These are phyloP conservation scores for Operophtera brumata DNA, from an alignment of 2,888 invertebrate genomes.

Conservation along the genomic window DNA sequence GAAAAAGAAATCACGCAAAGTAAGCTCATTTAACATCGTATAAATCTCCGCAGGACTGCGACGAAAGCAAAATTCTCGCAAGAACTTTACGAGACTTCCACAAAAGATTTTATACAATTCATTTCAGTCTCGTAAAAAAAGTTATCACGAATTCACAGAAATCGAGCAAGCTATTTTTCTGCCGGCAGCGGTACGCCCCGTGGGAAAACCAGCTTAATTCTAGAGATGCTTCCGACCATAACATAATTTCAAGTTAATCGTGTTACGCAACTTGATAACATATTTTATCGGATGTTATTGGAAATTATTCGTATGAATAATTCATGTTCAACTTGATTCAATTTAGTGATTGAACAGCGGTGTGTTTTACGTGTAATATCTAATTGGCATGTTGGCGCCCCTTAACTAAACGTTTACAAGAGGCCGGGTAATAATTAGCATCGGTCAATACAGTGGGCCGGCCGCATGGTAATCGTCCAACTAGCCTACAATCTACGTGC, in stretches of 20 bases:
- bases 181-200: conserved; percentile 59
- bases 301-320: conserved; percentile 25
- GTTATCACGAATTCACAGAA: conserved; percentile 75
- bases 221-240: conserved; percentile 47
- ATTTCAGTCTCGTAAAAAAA: conserved; percentile 74
- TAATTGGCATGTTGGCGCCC: conserved; percentile 46
- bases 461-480: conserved; percentile 51
- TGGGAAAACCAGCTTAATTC: conserved; percentile 63
- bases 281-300: conserved; percentile 20
- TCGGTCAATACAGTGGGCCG: conserved; percentile 61
- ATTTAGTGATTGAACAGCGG: conserved; percentile 33
- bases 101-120: conserved; percentile 76
- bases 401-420: conserved; percentile 54
- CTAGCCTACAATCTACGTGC: conserved; percentile 31
- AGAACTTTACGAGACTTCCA: conserved; percentile 70
- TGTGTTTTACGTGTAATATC: conserved; percentile 35
- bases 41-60: conserved; percentile 61
- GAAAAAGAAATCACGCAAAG: conserved; percentile 38
- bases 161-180: conserved; percentile 71
- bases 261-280: conserved; percentile 20
- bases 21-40: conserved; percentile 60
- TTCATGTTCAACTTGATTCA: conserved; percentile 29
- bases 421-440: conserved; percentile 65
- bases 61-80: conserved; percentile 65
- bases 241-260: conserved; percentile 43